These are phyloP conservation scores for Emydoidea blandingii DNA, from an alignment of 2,797 vertebrate genomes.

Conservation along the genomic window DNA sequence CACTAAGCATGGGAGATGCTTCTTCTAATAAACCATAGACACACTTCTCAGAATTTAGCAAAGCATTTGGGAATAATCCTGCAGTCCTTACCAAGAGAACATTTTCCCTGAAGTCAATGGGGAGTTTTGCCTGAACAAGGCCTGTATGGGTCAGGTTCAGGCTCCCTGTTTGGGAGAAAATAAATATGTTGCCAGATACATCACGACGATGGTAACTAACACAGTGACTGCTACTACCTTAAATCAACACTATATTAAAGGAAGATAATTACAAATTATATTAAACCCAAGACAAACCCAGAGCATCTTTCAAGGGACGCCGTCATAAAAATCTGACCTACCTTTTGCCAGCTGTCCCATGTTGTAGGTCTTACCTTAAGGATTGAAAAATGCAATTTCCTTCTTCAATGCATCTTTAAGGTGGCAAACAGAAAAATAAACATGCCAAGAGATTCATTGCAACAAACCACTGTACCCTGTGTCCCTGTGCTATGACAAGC, in stretches of 20 bases:
- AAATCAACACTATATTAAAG: background rate
- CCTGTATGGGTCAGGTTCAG: conserved; percentile 18
- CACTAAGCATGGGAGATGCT: background rate
- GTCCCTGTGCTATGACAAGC: background rate
- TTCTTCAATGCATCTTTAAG: background rate
- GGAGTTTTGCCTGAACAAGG: conserved; percentile 33
- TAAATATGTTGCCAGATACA: background rate
- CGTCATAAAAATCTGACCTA: background rate
- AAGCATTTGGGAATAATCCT: background rate
- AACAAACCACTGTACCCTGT: background rate
- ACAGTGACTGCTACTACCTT: background rate
- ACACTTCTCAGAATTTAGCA: background rate
- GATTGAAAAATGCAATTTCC: background rate
- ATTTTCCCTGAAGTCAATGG: background rate
- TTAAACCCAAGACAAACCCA: conserved; percentile 20
- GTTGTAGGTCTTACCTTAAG: background rate
- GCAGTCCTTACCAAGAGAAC: background rate
- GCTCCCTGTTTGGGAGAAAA: background rate
- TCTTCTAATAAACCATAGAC: background rate
- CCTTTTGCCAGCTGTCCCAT: background rate
- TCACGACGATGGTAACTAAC: background rate
- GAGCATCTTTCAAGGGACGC: conserved; percentile 9
- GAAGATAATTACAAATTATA: conserved; percentile 28
- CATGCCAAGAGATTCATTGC: background rate
- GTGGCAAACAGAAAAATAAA: accelerated